Evolutionary conservation across 1,140 invertebrate genomes (phyloP), one percentile per base, ranked within the genome.

Genomic region (Arctopsyche grandis): DNA sequence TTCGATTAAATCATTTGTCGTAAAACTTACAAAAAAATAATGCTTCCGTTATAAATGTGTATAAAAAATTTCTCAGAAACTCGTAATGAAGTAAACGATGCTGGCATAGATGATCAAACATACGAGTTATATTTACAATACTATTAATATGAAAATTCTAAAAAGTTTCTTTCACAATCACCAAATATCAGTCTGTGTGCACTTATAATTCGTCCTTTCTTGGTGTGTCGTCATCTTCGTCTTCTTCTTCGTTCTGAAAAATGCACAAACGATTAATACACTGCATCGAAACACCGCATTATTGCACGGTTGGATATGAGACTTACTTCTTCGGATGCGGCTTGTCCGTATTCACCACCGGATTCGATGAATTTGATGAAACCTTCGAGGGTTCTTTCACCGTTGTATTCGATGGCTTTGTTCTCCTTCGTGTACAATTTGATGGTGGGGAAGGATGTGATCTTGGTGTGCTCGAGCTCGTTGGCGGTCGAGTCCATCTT

Each of bases 401-500:
- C 97, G 85, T 94, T 95, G 90, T 97, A 99, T 84, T 99, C 96
- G 82, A 99, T 91, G 83, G 97, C 95, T 89, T 97, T 92, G 88
- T 98, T 98, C 80, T 95, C 94, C 89, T 98, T 98, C 82, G 95
- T 94, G 91, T 97, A 99, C 81, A 98, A 91, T 86, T 97, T 98
- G 85, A 99, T 93, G 29, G 98, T 99, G 46, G 99, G 99, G 93
- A 98, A 99, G 80, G 93, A 97, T 77, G 93, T 93, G 85, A 99
- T 93, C 90, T 98, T 98, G 44, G 96, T 94, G 89, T 96, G 95
- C 84, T 98, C 97, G 77, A 99, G 87, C 90, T 99, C 98, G 88
- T 99, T 99, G 84, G 93, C 94, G 76, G 98, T 99, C 69, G 98
- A 93, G 88, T 99, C 99, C 91, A 99, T 99, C 90, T 99, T 99